A percentile compares a stretch with the other conserved stretches of the same genome.
Conservation (phyloP, 2,113 vertebrate species). For the Neogale vison region DNA sequence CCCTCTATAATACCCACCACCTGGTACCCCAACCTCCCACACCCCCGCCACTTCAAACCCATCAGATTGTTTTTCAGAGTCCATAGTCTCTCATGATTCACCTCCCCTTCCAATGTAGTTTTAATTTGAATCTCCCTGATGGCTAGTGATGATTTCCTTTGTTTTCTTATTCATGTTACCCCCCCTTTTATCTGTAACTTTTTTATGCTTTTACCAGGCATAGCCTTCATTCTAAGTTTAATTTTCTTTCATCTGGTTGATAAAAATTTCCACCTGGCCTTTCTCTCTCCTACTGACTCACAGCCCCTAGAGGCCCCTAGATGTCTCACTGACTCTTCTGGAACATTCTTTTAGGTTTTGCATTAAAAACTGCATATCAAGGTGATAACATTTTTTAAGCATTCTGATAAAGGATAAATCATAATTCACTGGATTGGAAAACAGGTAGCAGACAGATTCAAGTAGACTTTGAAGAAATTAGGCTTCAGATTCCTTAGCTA, state of each 20-base stretch:
- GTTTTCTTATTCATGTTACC: background rate
- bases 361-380: slow-evolving; percentile 1
- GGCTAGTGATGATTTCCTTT: background rate
- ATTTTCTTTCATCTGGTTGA: background rate
- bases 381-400: background rate
- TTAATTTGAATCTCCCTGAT: no score
- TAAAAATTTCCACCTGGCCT: background rate
- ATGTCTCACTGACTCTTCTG: background rate
- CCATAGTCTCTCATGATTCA: no score
- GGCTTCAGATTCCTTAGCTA: background rate
- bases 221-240: background rate
- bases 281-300: background rate
- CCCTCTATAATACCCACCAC: no score
- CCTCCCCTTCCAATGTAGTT: no score
- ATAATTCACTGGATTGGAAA: background rate
- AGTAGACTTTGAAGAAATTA: slow-evolving; percentile 20
- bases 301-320: background rate
- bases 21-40: no score
- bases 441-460: background rate
- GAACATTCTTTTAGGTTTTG: background rate
- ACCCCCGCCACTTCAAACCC: no score
- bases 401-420: background rate
- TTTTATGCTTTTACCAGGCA: background rate
- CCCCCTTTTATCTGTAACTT: background rate
- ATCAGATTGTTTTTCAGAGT: no score